phyloP scores from a whole-genome alignment of 2,113 vertebrate genomes.

The Nibea albiflora region DNA sequence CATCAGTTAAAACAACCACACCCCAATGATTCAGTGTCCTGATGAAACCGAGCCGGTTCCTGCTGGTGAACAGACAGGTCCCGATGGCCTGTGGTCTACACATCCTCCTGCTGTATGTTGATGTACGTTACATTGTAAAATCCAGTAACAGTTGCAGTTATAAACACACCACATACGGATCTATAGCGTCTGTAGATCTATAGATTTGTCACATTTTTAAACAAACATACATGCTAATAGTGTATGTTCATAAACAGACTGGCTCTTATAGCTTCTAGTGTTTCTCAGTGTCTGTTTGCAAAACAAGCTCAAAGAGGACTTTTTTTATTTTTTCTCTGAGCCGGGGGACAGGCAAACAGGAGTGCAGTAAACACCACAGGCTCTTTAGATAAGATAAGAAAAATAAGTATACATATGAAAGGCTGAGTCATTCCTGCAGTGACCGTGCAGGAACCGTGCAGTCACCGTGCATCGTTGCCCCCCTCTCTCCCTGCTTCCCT shows the following conservation, averaged over 20 bases:
- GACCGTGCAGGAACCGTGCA: no score
- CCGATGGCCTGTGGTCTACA: no score
- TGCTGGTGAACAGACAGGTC: no score
- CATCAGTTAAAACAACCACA: no score
- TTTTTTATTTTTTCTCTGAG: background rate
- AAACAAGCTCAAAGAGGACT: slow-evolving; percentile 10
- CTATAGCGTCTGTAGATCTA: no score
- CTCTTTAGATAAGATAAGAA: no score
- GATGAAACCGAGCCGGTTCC: no score
- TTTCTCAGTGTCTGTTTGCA: slow-evolving; percentile 8
- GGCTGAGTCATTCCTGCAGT: no score
- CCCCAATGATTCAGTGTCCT: no score
- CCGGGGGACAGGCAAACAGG: slow-evolving; percentile 3
- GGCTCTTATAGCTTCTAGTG: background rate
- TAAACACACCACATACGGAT: background rate
- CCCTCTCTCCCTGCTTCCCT: no score
- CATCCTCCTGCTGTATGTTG: slow-evolving; percentile 13
- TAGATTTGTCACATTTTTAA: slow-evolving; percentile 9
- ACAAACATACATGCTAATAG: background rate
- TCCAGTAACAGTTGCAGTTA: background rate
- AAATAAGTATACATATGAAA: no score
- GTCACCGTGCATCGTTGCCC: no score
- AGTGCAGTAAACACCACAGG: slow-evolving; percentile 7
- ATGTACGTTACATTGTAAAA: background rate
- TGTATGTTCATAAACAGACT: slow-evolving; percentile 23